These are phyloP conservation scores for Ectobius pallidus DNA, from an alignment of 2,888 invertebrate genomes.

Conservation along the genomic window DNA sequence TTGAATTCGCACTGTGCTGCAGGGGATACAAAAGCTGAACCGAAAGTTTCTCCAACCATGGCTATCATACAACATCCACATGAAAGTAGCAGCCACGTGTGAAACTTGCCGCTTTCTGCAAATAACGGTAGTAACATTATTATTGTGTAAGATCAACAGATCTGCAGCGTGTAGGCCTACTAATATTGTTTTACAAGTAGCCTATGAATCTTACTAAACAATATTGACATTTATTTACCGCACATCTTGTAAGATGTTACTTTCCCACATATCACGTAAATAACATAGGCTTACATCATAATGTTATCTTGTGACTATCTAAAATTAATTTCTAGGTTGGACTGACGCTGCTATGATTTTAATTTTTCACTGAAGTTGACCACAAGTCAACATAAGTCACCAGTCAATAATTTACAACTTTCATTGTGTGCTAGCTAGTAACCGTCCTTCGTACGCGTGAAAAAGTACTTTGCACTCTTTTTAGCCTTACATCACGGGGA, in stretches of 20 bases:
- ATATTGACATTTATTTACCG: neutral
- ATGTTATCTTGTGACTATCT: too few species aligned
- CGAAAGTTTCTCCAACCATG: slow-evolving; percentile 64
- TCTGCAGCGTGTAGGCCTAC: too few species aligned
- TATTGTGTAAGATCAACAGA: too few species aligned
- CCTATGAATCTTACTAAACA: neutral
- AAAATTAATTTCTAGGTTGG: too few species aligned
- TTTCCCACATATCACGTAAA: neutral
- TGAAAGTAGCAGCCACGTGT: slow-evolving; percentile 64
- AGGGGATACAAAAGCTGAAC: slow-evolving; percentile 57
- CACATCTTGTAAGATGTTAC: neutral
- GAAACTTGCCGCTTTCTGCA: slow-evolving; percentile 68
- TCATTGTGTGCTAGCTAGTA: too few species aligned
- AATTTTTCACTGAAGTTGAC: too few species aligned
- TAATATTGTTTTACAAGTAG: neutral
- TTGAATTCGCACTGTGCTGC: slow-evolving; percentile 71
- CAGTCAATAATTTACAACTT: too few species aligned
- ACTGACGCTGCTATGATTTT: too few species aligned
- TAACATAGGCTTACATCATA: neutral
- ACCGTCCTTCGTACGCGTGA: too few species aligned
- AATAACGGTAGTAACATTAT: neutral
- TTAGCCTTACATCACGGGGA: too few species aligned
- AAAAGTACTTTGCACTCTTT: too few species aligned
- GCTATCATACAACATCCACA: slow-evolving; percentile 69
- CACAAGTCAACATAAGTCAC: too few species aligned